phyloP scores from a whole-genome alignment of 1,140 invertebrate genomes.

The Tachypleus tridentatus region DNA sequence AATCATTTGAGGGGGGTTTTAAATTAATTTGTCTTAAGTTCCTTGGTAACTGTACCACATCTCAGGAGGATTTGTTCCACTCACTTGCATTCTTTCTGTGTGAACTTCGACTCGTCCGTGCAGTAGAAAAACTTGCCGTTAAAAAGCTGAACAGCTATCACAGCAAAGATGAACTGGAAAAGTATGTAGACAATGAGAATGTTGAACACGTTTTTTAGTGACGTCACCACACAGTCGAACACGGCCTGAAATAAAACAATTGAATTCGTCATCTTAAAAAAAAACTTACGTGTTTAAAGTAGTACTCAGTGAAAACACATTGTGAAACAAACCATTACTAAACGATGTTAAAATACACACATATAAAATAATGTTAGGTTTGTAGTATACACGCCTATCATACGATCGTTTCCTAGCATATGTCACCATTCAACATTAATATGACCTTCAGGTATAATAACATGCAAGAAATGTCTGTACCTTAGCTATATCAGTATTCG shows the following conservation, averaged over 20 bases:
- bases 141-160: conserved; percentile 99
- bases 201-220: conserved; percentile 99
- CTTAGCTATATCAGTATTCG: too few species aligned
- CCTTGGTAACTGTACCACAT: too few species aligned
- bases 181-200: conserved; percentile 99
- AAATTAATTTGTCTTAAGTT: too few species aligned
- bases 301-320: too few species aligned
- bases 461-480: too few species aligned
- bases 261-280: not conserved
- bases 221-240: conserved; percentile 99
- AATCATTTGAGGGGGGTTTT: too few species aligned
- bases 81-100: conserved; percentile 87
- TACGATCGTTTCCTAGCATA: too few species aligned
- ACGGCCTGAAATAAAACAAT: conserved; percentile 68
- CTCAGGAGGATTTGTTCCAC: conserved; percentile 29
- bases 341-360: too few species aligned
- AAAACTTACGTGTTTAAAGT: not conserved
- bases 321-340: not conserved
- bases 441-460: too few species aligned
- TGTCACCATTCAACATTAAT: too few species aligned
- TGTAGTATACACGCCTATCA: too few species aligned
- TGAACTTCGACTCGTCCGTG: conserved; percentile 95
- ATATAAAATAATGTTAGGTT: not conserved
- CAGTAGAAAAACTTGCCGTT: conserved; percentile 99
- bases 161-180: conserved; percentile 99